A percentile compares a stretch with the other conserved stretches of the same genome.
Evolutionary conservation across 2,113 vertebrate genomes (phyloP).

Genomic region (Podarcis raffonei): DNA sequence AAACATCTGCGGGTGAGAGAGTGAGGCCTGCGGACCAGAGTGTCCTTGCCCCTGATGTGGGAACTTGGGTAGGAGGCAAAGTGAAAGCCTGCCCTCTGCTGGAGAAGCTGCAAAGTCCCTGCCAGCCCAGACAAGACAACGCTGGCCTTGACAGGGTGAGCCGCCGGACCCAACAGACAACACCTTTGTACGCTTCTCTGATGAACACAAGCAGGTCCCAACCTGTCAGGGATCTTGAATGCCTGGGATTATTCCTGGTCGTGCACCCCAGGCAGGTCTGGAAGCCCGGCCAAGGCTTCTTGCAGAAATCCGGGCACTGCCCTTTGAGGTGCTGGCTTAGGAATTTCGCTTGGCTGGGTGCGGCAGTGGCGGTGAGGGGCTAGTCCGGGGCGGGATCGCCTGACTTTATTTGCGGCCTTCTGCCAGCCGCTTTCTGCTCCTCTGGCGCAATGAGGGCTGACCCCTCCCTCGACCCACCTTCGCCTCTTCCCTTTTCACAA

Average conservation of each 20-base stretch:
- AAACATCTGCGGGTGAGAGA: too few species aligned
- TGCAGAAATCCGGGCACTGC: background rate
- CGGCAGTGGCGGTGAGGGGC: background rate
- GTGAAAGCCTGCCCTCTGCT: too few species aligned
- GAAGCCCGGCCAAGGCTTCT: background rate
- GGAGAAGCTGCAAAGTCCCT: too few species aligned
- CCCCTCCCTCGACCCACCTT: conserved; percentile 59
- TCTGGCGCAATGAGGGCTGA: background rate
- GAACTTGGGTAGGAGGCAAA: too few species aligned
- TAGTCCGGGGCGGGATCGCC: background rate
- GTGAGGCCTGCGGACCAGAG: too few species aligned
- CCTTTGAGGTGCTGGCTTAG: background rate
- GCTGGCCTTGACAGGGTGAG: background rate
- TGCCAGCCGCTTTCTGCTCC: background rate
- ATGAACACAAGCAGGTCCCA: background rate
- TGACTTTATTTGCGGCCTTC: too few species aligned
- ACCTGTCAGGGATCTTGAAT: background rate
- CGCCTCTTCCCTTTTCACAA: background rate
- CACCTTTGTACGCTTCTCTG: too few species aligned
- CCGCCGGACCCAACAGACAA: background rate
- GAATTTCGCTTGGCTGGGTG: background rate
- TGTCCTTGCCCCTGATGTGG: too few species aligned
- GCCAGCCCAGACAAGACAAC: too few species aligned
- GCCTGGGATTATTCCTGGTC: background rate
- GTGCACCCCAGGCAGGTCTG: background rate